These are phyloP conservation scores for Emydocephalus ijimae DNA, from an alignment of 2,113 vertebrate genomes.

Conservation along the genomic window DNA sequence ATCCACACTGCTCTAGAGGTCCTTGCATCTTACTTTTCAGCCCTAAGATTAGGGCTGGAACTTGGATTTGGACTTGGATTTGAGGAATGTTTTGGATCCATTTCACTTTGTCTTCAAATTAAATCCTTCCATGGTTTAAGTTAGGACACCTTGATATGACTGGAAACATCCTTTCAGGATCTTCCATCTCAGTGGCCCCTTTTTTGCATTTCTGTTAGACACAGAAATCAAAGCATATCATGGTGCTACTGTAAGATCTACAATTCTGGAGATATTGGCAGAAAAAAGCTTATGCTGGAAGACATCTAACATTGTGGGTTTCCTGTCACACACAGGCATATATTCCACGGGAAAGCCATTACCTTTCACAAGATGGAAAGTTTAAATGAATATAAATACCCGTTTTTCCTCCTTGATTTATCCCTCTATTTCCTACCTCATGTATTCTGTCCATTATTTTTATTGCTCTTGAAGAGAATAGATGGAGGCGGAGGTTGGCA, in stretches of 20 bases:
- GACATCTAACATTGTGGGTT: not conserved
- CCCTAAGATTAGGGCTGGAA: not conserved
- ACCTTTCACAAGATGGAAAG: conserved; percentile 14
- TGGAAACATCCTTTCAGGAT: not conserved
- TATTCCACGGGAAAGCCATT: not conserved
- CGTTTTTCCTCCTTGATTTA: conserved; percentile 9
- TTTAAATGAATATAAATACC: not conserved
- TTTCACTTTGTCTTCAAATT: not conserved
- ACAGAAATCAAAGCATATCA: not conserved
- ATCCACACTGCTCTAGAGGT: not conserved
- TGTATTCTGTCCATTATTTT: not conserved
- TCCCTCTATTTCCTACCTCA: not conserved
- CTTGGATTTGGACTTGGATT: not conserved
- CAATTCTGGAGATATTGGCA: not conserved
- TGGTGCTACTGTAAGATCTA: not conserved
- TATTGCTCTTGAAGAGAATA: conserved; percentile 9
- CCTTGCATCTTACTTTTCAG: not conserved
- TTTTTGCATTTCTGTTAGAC: no score
- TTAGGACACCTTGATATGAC: not conserved
- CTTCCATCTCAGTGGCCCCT: no score
- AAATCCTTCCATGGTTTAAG: not conserved
- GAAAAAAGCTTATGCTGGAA: not conserved
- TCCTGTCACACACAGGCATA: not conserved
- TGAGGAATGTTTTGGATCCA: not conserved
- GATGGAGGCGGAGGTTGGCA: not conserved